Conservation (phyloP, 1,140 invertebrate species). For the Drosophila teissieri region DNA sequence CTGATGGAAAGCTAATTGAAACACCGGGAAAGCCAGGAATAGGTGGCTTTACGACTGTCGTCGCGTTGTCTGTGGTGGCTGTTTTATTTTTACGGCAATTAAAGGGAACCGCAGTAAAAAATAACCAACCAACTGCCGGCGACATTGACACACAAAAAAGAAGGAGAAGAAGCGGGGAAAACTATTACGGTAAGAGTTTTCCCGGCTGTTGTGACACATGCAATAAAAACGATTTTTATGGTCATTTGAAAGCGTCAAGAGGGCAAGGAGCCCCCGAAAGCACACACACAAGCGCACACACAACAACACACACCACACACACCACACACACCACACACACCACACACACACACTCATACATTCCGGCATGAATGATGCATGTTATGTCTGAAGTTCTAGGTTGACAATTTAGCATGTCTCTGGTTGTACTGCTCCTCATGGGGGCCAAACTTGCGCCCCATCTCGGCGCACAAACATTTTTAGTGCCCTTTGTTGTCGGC, state of each 20-base stretch:
- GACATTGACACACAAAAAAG: slow-evolving; percentile 70
- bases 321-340: too few species aligned
- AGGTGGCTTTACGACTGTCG: slow-evolving; percentile 20
- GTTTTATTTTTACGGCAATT: slow-evolving; percentile 61
- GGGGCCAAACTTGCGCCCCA: slow-evolving; percentile 14
- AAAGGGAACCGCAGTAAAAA: slow-evolving; percentile 59
- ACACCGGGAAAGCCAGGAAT: slow-evolving; percentile 20
- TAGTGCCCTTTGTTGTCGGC: slow-evolving; percentile 65
- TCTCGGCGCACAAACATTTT: slow-evolving; percentile 63
- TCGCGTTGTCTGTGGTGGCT: slow-evolving; percentile 35
- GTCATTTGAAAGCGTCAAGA: slow-evolving; percentile 68
- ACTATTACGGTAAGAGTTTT: slow-evolving; percentile 51
- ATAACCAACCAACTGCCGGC: slow-evolving; percentile 34
- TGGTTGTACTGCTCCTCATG: slow-evolving; percentile 1
- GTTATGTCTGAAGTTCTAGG: slow-evolving; percentile 48
- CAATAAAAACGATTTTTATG: slow-evolving; percentile 79
- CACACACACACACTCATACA: neutral
- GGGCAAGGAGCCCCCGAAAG: slow-evolving; percentile 12
- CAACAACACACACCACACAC: too few species aligned
- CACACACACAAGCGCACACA: too few species aligned
- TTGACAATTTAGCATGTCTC: slow-evolving; percentile 57
- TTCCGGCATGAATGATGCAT: slow-evolving; percentile 26
- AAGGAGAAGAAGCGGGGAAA: slow-evolving; percentile 17
- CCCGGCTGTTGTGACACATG: slow-evolving; percentile 48
- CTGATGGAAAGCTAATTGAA: slow-evolving; percentile 56